Base-by-base conservation (phyloP, 2,797 vertebrate genomes). In the Chelmon rostratus region DNA sequence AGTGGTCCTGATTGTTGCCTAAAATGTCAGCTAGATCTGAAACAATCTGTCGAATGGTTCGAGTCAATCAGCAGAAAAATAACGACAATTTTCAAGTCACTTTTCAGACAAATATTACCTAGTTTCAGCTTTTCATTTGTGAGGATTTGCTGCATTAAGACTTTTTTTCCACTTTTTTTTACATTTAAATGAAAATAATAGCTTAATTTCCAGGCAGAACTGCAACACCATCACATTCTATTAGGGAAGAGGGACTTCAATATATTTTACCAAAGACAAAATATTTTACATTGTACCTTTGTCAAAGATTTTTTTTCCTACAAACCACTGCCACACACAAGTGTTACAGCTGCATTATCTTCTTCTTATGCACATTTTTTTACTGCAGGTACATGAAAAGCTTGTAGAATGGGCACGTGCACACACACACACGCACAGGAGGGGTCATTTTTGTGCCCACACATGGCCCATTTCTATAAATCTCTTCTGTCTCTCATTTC, bases 401-500 rank as follows among this genome's bases (percentile, higher is more conserved):
- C 23, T 15, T 19, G 54, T 19, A n/a, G 1, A 19, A n/a, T n/a
- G n/a, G n/a, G n/a, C 21, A 1, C n/a, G n/a, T n/a, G 6, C 16
- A 35, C 53, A 54, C 19, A 50, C 15, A 21, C 49, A 59, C 37
- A 59, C 33, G 62, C n/a, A n/a, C n/a, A n/a, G n/a, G 19, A 50
- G 0, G 38, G 57, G 53, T 62, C 68, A 42, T 44, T 47, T 68
- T 33, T 40, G 18, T 71, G 54, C 59, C 28, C 47, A 66, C 28
- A 58, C 46, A 46, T 11, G 21, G 61, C 35, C 10, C 44, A 6
- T 58, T 56, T 44, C n/a, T 44, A 37, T 66, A 76, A 83, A 82
- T 81, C 42, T 79, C 50, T 54, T 66, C 68, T 31, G 19, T n/a
- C 46, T 68, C 50, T 72, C 15, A 35, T 80, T 86, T 62, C 53